Conservation (phyloP, 2,113 vertebrate species). For the Ochotona curzoniae region DNA sequence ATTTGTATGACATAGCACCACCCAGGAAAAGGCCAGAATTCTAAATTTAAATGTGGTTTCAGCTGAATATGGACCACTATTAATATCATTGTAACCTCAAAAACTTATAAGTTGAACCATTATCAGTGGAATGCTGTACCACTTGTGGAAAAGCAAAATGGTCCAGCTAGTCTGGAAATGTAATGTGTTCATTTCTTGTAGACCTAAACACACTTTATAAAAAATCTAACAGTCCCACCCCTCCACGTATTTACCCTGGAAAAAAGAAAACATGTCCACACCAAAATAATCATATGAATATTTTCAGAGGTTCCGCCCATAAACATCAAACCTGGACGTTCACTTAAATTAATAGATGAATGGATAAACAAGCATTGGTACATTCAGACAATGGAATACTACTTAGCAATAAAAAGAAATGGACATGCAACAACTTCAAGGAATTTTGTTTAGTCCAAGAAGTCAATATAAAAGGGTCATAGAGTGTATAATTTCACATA, state of each 20-base stretch:
- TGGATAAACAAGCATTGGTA: background rate
- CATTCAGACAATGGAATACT: no score
- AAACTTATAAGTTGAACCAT: no score
- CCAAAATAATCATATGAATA: background rate
- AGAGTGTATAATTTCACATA: background rate
- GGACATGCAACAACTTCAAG: background rate
- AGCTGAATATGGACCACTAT: no score
- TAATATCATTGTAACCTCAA: no score
- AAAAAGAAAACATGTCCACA: slow-evolving; percentile 5
- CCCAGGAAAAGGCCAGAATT: no score
- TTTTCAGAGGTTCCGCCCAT: background rate
- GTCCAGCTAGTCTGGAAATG: background rate
- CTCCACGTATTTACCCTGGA: background rate
- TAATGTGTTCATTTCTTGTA: slow-evolving; percentile 12
- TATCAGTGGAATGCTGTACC: background rate
- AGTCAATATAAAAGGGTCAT: background rate
- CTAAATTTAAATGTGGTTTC: no score
- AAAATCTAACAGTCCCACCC: background rate
- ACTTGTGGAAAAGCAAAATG: background rate
- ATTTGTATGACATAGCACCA: no score
- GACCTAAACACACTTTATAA: background rate
- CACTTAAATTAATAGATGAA: slow-evolving; percentile 17
- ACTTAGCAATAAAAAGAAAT: background rate
- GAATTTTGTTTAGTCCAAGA: slow-evolving; percentile 27
- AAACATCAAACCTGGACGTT: background rate